Conservation (phyloP, 2,113 vertebrate species). For the Ammodytes dubius region DNA sequence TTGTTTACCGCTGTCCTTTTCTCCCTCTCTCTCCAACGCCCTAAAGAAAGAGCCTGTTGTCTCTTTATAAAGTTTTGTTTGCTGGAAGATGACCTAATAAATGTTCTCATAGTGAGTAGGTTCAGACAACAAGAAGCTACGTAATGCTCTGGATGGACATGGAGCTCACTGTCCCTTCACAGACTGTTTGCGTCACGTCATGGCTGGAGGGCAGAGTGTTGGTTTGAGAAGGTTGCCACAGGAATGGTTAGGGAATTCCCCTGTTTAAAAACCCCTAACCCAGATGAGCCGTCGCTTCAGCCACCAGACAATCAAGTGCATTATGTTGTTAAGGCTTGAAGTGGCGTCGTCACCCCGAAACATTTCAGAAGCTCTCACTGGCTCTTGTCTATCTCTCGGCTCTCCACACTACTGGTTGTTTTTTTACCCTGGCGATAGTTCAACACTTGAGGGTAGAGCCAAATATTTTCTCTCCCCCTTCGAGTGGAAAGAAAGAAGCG, state of each 20-base stretch:
- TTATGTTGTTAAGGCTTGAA: conserved; percentile 23
- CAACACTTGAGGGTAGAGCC: conserved; percentile 14
- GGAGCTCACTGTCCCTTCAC: neutral
- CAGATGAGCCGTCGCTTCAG: neutral
- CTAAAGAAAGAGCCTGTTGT: conserved; percentile 8
- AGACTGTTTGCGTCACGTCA: neutral
- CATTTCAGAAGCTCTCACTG: conserved; percentile 37
- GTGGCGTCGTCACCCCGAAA: conserved; percentile 19
- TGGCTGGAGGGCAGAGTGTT: conserved; percentile 24
- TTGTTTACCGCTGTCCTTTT: conserved; percentile 12
- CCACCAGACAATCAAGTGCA: conserved; percentile 39
- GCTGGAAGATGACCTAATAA: conserved; percentile 9
- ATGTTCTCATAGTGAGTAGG: neutral
- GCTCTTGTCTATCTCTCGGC: conserved; percentile 21
- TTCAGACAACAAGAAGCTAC: neutral
- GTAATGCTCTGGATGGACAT: conserved; percentile 18
- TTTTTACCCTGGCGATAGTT: neutral
- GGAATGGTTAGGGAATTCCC: conserved; percentile 48
- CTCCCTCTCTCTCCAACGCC: neutral
- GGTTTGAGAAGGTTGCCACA: conserved; percentile 54
- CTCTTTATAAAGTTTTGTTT: neutral
- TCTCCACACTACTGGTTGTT: neutral
- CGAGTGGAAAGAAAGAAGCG: conserved; percentile 53
- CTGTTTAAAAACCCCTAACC: conserved; percentile 19
- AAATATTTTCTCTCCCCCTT: conserved; percentile 57